Evolutionary conservation across 2,797 vertebrate genomes (phyloP).

Genomic region (Coendou prehensilis): DNA sequence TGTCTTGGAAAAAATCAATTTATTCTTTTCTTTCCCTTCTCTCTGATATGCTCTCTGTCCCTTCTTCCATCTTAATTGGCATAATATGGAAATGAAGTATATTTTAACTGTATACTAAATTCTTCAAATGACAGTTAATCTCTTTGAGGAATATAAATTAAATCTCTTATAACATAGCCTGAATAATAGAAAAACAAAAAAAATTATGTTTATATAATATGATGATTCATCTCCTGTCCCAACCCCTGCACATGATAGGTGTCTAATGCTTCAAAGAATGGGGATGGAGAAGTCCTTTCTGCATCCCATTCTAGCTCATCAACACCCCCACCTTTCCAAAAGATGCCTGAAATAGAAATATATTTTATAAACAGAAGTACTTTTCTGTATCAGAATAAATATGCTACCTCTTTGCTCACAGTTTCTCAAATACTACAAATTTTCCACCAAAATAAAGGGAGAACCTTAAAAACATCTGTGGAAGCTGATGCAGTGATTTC

Average conservation of each 20-base stretch:
- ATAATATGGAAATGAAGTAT: slow-evolving; percentile 29
- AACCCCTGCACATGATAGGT: neutral
- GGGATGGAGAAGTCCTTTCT: neutral
- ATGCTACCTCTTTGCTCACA: neutral
- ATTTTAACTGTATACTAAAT: slow-evolving; percentile 32
- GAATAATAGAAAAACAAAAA: neutral
- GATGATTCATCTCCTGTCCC: neutral
- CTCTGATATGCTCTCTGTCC: neutral
- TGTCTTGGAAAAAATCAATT: neutral
- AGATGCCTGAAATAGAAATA: slow-evolving; percentile 24
- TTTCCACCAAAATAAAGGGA: neutral
- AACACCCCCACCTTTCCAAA: neutral
- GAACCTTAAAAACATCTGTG: slow-evolving; percentile 4
- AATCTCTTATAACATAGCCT: neutral
- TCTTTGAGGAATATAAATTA: slow-evolving; percentile 30
- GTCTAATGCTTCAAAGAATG: neutral
- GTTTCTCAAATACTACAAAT: slow-evolving; percentile 45
- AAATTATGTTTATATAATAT: slow-evolving; percentile 18
- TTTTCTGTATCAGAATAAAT: slow-evolving; percentile 50
- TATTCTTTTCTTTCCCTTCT: neutral
- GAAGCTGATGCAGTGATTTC: neutral
- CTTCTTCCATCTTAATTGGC: slow-evolving; percentile 28
- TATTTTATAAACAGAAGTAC: slow-evolving; percentile 36
- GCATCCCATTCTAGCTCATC: neutral
- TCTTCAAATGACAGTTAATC: slow-evolving; percentile 22